These are phyloP conservation scores for Drosophila burlai DNA, from an alignment of 1,140 invertebrate genomes.

Conservation along the genomic window DNA sequence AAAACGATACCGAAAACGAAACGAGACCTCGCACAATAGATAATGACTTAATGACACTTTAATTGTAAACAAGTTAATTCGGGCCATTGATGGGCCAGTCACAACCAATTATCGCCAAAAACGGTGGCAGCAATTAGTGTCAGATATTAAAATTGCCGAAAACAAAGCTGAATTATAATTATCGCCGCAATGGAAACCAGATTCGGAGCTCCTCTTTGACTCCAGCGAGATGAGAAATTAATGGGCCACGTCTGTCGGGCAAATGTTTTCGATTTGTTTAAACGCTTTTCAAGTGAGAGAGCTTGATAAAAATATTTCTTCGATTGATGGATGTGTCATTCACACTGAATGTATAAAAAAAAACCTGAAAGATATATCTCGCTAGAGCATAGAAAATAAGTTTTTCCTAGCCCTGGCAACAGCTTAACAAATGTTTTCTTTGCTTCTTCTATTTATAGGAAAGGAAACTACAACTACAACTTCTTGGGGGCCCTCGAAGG, in stretches of 20 bases:
- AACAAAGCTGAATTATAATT: constrained; percentile 67
- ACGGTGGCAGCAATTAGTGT: constrained; percentile 80
- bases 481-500: constrained; percentile 27
- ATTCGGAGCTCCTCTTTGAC: constrained; percentile 16
- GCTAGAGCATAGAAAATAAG: constrained; percentile 15
- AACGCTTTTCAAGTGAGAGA: constrained; percentile 45
- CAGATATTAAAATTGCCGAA: constrained; percentile 61
- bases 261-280: constrained; percentile 78
- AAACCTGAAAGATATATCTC: constrained; percentile 1
- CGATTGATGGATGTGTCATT: constrained; percentile 42
- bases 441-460: constrained; percentile 40
- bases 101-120: constrained; percentile 73
- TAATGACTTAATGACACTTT: constrained; percentile 81
- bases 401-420: constrained; percentile 9
- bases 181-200: constrained; percentile 45
- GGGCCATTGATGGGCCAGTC: constrained; percentile 68
- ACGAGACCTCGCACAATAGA: constrained; percentile 67
- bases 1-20: constrained; percentile 16
- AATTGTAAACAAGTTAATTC: constrained; percentile 83
- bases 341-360: constrained; percentile 2
- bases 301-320: constrained; percentile 27
- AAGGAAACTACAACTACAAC: constrained; percentile 34
- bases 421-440: constrained; percentile 33
- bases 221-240: constrained; percentile 54
- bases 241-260: constrained; percentile 66